Evolutionary conservation across 2,888 invertebrate genomes (phyloP), one percentile per base, ranked within the genome.

Genomic region (Sesamia inferens): DNA sequence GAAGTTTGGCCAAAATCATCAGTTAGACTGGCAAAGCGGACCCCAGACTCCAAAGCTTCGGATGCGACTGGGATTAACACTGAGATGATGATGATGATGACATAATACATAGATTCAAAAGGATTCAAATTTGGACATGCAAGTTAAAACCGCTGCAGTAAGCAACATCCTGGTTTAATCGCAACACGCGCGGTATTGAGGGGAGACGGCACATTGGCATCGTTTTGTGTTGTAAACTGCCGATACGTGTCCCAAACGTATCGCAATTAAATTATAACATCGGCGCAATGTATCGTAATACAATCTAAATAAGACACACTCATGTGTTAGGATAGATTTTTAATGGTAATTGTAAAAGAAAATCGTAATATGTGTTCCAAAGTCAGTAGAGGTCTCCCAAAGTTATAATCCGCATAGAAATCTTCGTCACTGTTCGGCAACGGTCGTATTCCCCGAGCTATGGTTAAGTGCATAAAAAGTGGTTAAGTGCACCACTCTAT

Each of bases 171-270:
- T 19, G 6, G 31, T 79, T 63, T 63, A 67, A 79, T 69, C 54
- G 31, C 24, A 66, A 62, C 24, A 48, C 39, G 59, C 61, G 31
- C 57, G 57, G 64, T 74, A 74, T 79, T 80, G 81, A 48, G 39
- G 47, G 24, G 54, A 54, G 57, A 44, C 55, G n/a, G 42, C 48
- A 54, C 69, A 61, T 44, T 51, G 67, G 55, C 44, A 16, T 55
- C 47, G 65, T 55, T 83, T 81, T 74, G 84, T 74, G 47, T 74
- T 74, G 55, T 65, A 83, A 83, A 81, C 68, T 74, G 58, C 76
- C 57, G 31, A 58, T 71, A 81, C 80, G 84, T 81, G 80, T n/a
- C 48, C 81, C 16, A 83, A 74, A 83, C 74, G 14, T 58, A 68
- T 68, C 55, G 11, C 51, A 48, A 47, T 44, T 71, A 8, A 55